Percentiles rank a stretch among this genome's conserved stretches.
These are phyloP conservation scores for Pedicia rivosa DNA, from an alignment of 2,888 invertebrate genomes.

Conservation along the genomic window DNA sequence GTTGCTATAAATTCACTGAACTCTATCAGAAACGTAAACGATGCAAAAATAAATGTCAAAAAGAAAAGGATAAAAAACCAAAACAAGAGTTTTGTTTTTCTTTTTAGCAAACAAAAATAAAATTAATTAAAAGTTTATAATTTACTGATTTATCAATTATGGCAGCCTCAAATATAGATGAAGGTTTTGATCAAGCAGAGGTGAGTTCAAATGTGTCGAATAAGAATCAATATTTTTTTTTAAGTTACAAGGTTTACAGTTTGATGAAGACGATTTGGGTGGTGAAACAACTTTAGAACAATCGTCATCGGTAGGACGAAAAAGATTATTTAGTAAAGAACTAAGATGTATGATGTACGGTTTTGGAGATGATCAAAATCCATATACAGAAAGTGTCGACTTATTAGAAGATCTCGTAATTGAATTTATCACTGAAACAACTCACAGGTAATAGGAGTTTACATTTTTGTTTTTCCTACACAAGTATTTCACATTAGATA, in stretches of 20 bases:
- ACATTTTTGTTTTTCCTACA: background rate
- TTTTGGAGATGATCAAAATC: conserved; percentile 98
- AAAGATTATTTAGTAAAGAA: conserved; percentile 81
- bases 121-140: no score
- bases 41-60: no score
- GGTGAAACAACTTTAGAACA: conserved; percentile 52
- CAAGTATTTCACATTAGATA: conserved; percentile 5
- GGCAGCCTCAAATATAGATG: conserved; percentile 2
- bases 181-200: conserved; percentile 7
- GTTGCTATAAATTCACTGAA: no score
- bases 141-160: background rate
- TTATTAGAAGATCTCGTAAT: conserved; percentile 93
- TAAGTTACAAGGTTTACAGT: no score
- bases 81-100: no score
- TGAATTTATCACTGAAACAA: conserved; percentile 93
- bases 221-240: background rate
- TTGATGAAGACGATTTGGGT: conserved; percentile 45
- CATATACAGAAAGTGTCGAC: conserved; percentile 97
- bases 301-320: conserved; percentile 49
- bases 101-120: no score
- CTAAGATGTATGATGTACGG: conserved; percentile 98
- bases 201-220: conserved; percentile 2
- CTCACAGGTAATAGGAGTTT: conserved; percentile 42
- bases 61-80: no score
- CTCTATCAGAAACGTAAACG: no score